Conservation (phyloP, 2,113 vertebrate species). For the Apus apus region DNA sequence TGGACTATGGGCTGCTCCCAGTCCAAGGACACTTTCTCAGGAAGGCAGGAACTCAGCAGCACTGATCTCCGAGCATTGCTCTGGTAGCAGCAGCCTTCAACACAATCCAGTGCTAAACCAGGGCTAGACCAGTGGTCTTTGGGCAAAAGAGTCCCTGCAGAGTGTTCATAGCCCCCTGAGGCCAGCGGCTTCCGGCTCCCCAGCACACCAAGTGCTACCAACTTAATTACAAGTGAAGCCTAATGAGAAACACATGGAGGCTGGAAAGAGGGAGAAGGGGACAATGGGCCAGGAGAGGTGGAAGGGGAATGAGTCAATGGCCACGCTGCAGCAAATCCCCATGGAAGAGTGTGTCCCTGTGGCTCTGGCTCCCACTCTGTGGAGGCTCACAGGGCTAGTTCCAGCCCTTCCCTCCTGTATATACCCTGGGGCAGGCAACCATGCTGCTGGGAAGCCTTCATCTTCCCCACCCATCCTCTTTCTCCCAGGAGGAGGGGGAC, state of each 20-base stretch:
- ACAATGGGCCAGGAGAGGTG: not conserved
- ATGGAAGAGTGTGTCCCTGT: rapidly evolving
- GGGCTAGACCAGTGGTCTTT: not conserved
- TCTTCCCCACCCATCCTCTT: not conserved
- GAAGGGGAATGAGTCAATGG: not conserved
- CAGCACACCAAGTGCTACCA: not conserved
- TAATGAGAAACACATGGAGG: not conserved
- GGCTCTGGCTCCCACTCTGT: not conserved
- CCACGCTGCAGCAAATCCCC: not conserved
- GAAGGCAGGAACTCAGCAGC: not conserved
- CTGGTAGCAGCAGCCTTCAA: not conserved
- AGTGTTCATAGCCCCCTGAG: not conserved
- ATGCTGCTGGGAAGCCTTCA: not conserved
- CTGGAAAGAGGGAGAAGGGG: not conserved
- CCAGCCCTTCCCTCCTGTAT: not conserved
- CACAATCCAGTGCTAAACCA: not conserved
- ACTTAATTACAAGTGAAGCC: not conserved
- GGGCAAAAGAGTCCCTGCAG: not conserved
- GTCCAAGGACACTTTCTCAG: rapidly evolving
- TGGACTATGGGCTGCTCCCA: not conserved
- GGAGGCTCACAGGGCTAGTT: rapidly evolving
- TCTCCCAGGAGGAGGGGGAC: not conserved
- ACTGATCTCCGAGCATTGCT: not conserved
- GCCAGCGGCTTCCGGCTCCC: not conserved
- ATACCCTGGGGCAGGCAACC: not conserved